phyloP scores from a whole-genome alignment of 1,140 invertebrate species.

The Hesperophylax magnus region DNA sequence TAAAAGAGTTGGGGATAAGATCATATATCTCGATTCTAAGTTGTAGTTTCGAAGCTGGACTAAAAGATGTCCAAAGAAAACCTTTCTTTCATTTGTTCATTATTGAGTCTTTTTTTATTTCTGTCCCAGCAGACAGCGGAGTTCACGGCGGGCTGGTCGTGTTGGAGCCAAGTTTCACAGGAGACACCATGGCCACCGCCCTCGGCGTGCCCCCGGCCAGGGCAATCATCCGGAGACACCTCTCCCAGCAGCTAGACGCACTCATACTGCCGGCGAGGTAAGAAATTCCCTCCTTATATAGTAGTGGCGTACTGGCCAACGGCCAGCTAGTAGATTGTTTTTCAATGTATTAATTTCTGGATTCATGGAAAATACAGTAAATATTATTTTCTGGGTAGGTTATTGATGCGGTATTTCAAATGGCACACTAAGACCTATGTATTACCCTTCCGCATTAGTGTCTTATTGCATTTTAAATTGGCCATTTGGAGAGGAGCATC shows the following conservation, averaged over 20 bases:
- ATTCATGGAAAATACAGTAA: no score
- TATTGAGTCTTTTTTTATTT: neutral
- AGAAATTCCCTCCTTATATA: slow-evolving; percentile 12
- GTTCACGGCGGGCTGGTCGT: slow-evolving; percentile 94
- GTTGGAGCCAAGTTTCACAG: slow-evolving; percentile 92
- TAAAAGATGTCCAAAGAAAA: neutral
- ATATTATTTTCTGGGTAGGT: no score
- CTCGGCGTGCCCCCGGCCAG: slow-evolving; percentile 93
- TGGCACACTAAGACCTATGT: no score
- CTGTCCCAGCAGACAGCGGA: slow-evolving; percentile 81
- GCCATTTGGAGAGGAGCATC: no score
- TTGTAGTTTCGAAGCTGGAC: no score
- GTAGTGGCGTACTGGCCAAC: neutral
- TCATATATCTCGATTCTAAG: no score
- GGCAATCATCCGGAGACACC: slow-evolving; percentile 92
- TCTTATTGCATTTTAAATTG: no score
- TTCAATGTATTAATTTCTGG: no score
- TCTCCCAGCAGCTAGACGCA: slow-evolving; percentile 90
- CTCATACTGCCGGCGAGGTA: slow-evolving; percentile 93
- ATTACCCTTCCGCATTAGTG: no score
- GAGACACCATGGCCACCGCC: slow-evolving; percentile 94
- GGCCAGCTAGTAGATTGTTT: no score
- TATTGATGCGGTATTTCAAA: no score
- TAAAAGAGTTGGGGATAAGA: no score
- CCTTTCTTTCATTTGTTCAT: neutral